Evolutionary conservation across 2,888 invertebrate genomes (phyloP).

Genomic region (Phasia obesa): DNA sequence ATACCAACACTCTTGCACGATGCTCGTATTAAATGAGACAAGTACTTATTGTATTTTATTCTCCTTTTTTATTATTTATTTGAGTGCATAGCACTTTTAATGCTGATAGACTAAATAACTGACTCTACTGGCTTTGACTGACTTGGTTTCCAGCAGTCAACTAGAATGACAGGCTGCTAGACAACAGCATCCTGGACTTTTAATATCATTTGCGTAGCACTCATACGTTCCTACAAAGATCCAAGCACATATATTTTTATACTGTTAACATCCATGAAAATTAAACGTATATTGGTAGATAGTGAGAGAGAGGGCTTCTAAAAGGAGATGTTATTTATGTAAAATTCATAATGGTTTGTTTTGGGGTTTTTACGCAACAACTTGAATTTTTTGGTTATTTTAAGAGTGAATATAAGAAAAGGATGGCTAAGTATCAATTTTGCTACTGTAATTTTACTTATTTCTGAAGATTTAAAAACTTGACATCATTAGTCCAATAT

Average conservation of each 20-base stretch:
- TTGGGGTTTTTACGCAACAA: too few relatives aligned
- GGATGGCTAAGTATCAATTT: too few relatives aligned
- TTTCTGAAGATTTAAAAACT: too few relatives aligned
- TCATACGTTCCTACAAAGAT: neutral
- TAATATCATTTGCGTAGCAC: conserved; percentile 45
- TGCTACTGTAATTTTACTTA: too few relatives aligned
- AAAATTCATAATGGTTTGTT: too few relatives aligned
- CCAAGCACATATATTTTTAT: conserved; percentile 8
- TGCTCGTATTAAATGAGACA: too few relatives aligned
- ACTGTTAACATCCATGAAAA: conserved; percentile 42
- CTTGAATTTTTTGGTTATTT: too few relatives aligned
- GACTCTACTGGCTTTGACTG: conserved; percentile 37
- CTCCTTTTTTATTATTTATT: neutral
- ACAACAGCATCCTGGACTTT: conserved; percentile 55
- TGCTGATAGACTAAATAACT: conserved; percentile 25
- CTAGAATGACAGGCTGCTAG: conserved; percentile 48
- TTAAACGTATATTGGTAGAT: conserved; percentile 11
- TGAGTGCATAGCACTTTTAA: conserved; percentile 2
- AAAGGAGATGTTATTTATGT: neutral
- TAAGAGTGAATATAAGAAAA: too few relatives aligned
- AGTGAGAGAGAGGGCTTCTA: neutral
- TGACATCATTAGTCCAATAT: too few relatives aligned
- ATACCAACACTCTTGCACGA: neutral
- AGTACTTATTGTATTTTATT: conserved; percentile 23
- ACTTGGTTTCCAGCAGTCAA: conserved; percentile 54